Evolutionary conservation across 2,113 vertebrate genomes (phyloP).

Genomic region (Tylochromis polylepis): DNA sequence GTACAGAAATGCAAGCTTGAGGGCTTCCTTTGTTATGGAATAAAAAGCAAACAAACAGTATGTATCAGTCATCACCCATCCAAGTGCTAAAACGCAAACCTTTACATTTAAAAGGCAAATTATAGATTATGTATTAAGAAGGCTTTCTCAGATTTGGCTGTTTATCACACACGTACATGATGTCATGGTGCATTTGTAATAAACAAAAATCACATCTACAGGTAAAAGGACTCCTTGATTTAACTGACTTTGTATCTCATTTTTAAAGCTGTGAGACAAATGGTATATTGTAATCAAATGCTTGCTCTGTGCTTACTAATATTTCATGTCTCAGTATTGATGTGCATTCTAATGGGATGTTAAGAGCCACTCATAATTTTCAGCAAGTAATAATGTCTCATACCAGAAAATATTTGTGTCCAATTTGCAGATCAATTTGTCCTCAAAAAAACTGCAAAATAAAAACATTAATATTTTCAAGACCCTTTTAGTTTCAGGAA

Average conservation of each 20-base stretch:
- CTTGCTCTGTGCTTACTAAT: not conserved
- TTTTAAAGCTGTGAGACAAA: not conserved
- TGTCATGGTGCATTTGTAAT: not conserved
- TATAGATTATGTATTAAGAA: not conserved
- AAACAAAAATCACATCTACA: not conserved
- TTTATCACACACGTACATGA: not conserved
- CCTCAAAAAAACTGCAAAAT: not conserved
- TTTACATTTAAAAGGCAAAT: not conserved
- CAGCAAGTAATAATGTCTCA: not conserved
- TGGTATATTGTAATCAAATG: not conserved
- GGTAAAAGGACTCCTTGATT: not conserved
- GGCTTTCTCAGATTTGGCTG: not conserved
- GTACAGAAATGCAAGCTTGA: slow-evolving; percentile 85
- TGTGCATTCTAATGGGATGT: not conserved
- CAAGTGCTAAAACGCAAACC: not conserved
- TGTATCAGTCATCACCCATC: not conserved
- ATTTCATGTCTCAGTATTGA: not conserved
- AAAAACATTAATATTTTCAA: not conserved
- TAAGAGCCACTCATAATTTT: not conserved
- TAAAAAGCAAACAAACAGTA: not conserved
- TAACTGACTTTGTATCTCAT: not conserved
- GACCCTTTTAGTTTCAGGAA: not conserved
- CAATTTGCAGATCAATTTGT: not conserved
- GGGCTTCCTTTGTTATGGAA: slow-evolving; percentile 77
- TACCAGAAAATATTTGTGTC: not conserved